Conservation (phyloP, 1,140 invertebrate genomes). For the Magallana gigas region DNA sequence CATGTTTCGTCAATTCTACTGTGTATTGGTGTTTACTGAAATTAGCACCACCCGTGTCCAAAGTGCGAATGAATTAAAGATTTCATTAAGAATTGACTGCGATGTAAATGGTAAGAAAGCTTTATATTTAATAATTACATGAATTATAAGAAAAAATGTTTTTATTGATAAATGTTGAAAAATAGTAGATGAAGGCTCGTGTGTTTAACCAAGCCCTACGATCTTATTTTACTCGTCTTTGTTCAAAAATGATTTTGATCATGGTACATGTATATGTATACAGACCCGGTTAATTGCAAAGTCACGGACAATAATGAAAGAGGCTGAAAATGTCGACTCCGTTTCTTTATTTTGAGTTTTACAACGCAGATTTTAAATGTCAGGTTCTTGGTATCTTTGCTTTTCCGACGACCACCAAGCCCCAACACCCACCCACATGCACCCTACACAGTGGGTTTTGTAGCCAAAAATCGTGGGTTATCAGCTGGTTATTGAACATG, state of each 20-base stretch:
- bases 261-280: no score
- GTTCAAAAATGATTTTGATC: no score
- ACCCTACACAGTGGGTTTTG: neutral
- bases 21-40: neutral
- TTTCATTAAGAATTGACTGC: neutral
- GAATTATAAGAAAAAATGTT: no score
- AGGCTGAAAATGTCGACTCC: no score
- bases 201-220: no score
- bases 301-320: no score
- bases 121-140: neutral
- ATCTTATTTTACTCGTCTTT: no score
- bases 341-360: neutral
- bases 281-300: no score
- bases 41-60: constrained; percentile 7
- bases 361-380: neutral
- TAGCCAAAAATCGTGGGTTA: neutral
- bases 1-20: no score
- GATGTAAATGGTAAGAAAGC: constrained; percentile 23
- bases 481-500: no score
- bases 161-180: no score
- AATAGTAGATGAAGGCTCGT: no score
- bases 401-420: neutral
- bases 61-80: constrained; percentile 29
- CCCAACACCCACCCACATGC: neutral
- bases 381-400: constrained; percentile 1